Percentiles rank a stretch among this genome's conserved stretches.
phyloP scores from a whole-genome alignment of 2,797 vertebrate species.

The Ceyx erithaca region DNA sequence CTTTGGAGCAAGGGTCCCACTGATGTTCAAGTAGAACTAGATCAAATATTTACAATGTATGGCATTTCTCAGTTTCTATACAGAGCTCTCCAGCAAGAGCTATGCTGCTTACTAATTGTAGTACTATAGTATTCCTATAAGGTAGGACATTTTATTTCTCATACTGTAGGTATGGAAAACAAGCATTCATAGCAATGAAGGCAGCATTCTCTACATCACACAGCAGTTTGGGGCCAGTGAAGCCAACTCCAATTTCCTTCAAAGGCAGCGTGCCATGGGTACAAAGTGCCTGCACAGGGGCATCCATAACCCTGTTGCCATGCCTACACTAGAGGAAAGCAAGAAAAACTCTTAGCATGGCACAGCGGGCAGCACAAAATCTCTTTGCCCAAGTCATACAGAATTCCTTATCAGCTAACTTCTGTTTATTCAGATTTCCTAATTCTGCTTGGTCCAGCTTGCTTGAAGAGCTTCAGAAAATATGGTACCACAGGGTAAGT shows the following conservation, averaged over 20 bases:
- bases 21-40: neutral
- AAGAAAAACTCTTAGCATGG: neutral
- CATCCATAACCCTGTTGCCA: neutral
- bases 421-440: neutral
- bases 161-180: neutral
- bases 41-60: conserved; percentile 22
- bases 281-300: neutral
- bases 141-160: neutral
- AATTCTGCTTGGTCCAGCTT: neutral
- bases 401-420: neutral
- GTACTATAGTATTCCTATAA: neutral
- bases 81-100: neutral
- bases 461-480: neutral
- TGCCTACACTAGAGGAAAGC: neutral
- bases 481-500: neutral
- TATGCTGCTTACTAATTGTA: neutral
- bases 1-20: neutral
- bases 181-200: neutral
- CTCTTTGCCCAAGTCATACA: neutral
- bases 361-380: neutral
- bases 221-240: neutral
- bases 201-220: neutral
- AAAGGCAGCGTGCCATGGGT: neutral
- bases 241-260: neutral
- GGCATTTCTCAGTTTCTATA: neutral